Evolutionary conservation across 2,797 vertebrate species (phyloP).

Genomic region (Danio jaintianensis): DNA sequence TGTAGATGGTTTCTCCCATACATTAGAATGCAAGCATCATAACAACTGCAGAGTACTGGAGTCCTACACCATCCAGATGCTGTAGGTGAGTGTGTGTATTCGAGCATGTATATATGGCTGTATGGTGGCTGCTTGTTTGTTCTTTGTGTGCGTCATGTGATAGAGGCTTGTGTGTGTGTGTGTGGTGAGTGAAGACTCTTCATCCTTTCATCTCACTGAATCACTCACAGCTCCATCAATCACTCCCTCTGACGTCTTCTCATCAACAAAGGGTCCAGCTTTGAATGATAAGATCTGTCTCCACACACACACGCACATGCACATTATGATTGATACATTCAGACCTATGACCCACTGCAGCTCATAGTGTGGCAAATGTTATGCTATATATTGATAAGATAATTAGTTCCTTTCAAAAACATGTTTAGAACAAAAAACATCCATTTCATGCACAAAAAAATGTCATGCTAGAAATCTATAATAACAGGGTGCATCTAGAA

Average conservation of each 20-base stretch:
- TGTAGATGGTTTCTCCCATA: constrained; percentile 56
- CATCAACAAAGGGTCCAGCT: constrained; percentile 59
- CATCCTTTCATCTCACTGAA: constrained; percentile 58
- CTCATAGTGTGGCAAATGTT: neutral
- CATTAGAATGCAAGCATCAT: constrained; percentile 63
- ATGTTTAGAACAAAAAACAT: no score
- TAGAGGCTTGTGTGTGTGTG: constrained; percentile 31
- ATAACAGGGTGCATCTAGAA: no score
- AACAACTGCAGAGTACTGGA: constrained; percentile 45
- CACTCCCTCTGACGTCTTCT: constrained; percentile 54
- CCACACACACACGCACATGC: neutral
- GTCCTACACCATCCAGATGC: constrained; percentile 27
- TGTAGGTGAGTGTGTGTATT: constrained; percentile 6
- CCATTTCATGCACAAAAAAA: no score
- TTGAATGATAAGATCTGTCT: constrained; percentile 62
- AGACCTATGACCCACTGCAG: constrained; percentile 28
- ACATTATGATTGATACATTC: constrained; percentile 41
- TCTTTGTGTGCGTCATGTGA: constrained; percentile 32
- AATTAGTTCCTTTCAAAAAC: no score
- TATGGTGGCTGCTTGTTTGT: constrained; percentile 30
- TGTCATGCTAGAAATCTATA: no score
- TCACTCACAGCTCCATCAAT: constrained; percentile 58
- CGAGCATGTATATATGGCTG: constrained; percentile 34
- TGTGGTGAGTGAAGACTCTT: constrained; percentile 43
- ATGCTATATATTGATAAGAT: neutral